Evolutionary conservation across 2,113 vertebrate genomes (phyloP), one percentile per base, ranked within the genome.

Genomic region (Poecile atricapillus): DNA sequence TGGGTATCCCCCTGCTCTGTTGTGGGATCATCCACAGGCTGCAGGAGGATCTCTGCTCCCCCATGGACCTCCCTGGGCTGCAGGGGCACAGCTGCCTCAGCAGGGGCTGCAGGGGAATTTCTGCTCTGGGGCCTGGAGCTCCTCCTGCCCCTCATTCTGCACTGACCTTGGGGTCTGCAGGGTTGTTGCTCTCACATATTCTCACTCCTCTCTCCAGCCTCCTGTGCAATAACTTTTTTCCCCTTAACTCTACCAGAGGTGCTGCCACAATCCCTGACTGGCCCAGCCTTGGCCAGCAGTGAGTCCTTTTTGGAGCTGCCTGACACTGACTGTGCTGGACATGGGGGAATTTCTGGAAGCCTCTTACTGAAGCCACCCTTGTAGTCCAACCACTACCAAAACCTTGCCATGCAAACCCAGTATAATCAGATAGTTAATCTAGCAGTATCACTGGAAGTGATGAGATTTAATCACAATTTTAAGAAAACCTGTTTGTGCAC

Each of bases 161-260:
- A 63, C 19, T 25, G 28, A 62, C 17, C 28, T 41, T 3, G 15
- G 9, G 10, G 15, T 68, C 10, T 64, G 13, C 19, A 58, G 30
- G 7, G n/a, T 0, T 74, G 47, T 1, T 35, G 8, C 7, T 15
- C 35, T 50, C 41, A 24, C 16, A 4, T 8, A 25, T 25, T 63
- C 14, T 47, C 23, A 53, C 7, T 58, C 15, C 41, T 33, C 46
- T 43, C 44, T 83, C 43, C 47, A 68, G 53, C n/a, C 39, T 75
- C n/a, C 39, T 21, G 18, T 27, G 31, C 21, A 76, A 1, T 19
- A 55, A 49, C 22, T 11, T 28, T 39, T 59, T 46, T 2, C 22
- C 22, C 30, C 19, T 63, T 25, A 73, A 33, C 30, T 58, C 39
- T 15, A 7, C 13, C 46, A 76, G 62, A 53, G 33, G 56, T 0